Evolutionary conservation across 1,140 invertebrate species (phyloP).

Genomic region (Coenobita brevimanus): DNA sequence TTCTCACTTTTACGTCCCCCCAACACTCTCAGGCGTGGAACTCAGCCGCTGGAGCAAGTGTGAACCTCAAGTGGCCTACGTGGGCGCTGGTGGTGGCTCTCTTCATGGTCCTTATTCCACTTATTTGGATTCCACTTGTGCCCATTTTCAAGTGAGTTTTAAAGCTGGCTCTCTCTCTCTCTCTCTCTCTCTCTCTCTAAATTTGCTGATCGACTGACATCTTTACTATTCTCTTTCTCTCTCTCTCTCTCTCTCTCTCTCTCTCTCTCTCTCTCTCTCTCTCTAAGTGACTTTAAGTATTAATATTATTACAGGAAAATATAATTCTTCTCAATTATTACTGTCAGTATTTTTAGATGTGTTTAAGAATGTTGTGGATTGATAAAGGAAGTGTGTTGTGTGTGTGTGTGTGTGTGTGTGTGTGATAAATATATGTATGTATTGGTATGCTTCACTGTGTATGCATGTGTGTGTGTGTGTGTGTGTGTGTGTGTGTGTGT

Average conservation of each 20-base stretch:
- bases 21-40: slow-evolving; percentile 91
- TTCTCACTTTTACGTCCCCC: too few relatives aligned
- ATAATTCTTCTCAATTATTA: too few relatives aligned
- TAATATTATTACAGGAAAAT: background rate
- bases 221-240: background rate
- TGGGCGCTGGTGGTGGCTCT: slow-evolving; percentile 84
- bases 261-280: slow-evolving; percentile 1
- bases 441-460: background rate
- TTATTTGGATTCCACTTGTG: slow-evolving; percentile 89
- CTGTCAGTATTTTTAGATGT: too few relatives aligned
- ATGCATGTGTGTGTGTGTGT: too few relatives aligned
- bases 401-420: too few relatives aligned
- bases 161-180: too few relatives aligned
- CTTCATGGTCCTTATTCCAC: slow-evolving; percentile 83
- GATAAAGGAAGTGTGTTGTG: too few relatives aligned
- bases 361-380: too few relatives aligned
- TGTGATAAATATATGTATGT: too few relatives aligned
- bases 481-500: too few relatives aligned
- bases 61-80: slow-evolving; percentile 84
- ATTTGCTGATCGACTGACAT: background rate
- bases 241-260: slow-evolving; percentile 36
- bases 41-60: slow-evolving; percentile 80
- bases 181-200: too few relatives aligned
- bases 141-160: slow-evolving; percentile 83
- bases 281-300: too few relatives aligned